phyloP scores from a whole-genome alignment of 2,113 vertebrate species.

The Syrrhaptes paradoxus region DNA sequence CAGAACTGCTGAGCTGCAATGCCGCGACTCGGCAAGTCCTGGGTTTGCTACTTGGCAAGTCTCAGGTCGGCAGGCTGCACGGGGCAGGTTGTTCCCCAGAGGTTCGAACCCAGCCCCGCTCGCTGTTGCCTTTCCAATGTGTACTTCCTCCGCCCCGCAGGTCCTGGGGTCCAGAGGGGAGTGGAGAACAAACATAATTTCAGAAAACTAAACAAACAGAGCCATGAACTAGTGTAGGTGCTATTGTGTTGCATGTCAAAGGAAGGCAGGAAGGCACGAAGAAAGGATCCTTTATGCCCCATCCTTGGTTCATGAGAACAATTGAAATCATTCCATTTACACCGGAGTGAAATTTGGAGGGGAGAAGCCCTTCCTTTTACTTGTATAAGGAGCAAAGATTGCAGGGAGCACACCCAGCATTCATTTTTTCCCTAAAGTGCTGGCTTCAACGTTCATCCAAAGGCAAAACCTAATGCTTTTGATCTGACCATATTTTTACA shows the following conservation, averaged over 20 bases:
- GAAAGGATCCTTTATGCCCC: not conserved
- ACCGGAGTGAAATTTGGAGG: not conserved
- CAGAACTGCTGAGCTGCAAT: not conserved
- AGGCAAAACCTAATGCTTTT: not conserved
- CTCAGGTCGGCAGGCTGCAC: not conserved
- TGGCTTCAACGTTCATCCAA: not conserved
- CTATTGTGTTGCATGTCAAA: not conserved
- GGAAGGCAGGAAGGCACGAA: not conserved
- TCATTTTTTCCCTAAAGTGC: not conserved
- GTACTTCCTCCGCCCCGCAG: not conserved
- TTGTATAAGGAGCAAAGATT: not conserved
- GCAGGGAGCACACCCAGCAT: not conserved
- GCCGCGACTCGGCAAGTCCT: not conserved
- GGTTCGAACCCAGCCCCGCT: not conserved
- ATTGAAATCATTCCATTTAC: not conserved
- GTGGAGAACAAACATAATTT: not conserved
- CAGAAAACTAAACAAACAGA: not conserved
- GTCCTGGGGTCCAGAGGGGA: too few relatives aligned
- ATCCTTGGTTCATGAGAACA: not conserved
- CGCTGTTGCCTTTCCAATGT: not conserved
- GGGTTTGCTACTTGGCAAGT: too few relatives aligned
- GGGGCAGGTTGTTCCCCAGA: not conserved
- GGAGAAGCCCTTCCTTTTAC: not conserved
- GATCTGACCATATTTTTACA: not conserved
- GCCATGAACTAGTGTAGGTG: not conserved